Conservation (phyloP, 2,113 vertebrate genomes). For the Leptobrachium leishanense region DNA sequence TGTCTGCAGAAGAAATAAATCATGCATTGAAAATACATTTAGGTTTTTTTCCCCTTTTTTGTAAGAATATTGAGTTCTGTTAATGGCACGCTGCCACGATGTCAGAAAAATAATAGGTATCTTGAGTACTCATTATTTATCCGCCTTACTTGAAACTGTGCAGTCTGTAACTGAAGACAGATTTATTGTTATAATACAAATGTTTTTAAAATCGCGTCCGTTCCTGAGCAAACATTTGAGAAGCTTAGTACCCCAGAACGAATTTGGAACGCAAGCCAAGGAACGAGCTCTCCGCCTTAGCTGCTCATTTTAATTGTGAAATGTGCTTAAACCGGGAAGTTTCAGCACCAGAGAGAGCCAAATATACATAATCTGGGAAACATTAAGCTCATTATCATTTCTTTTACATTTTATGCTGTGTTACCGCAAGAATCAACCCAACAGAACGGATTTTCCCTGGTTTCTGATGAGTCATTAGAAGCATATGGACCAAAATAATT, state of each 20-base stretch:
- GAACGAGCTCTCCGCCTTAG: no score
- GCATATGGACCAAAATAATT: no score
- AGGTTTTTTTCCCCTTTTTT: conserved; percentile 21
- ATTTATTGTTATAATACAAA: conserved; percentile 46
- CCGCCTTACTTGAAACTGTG: conserved; percentile 45
- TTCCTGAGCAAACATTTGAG: conserved; percentile 37
- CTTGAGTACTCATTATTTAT: conserved; percentile 49
- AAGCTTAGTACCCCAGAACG: background rate
- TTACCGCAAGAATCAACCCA: no score
- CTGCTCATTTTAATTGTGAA: no score
- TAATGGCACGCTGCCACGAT: conserved; percentile 47
- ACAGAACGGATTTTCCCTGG: no score
- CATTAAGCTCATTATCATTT: no score
- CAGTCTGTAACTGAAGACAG: conserved; percentile 46
- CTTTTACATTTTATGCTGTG: no score
- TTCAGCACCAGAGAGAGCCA: no score
- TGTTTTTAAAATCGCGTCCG: conserved; percentile 32
- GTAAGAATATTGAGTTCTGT: conserved; percentile 43
- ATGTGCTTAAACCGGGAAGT: no score
- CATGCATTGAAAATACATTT: conserved; percentile 45
- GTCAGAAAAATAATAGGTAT: conserved; percentile 48
- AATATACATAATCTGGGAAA: no score
- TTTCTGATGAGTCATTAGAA: no score
- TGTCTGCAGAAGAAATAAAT: conserved; percentile 33
- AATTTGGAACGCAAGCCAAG: background rate